Percentiles rank a stretch among this genome's conserved stretches.
Evolutionary conservation across 2,797 vertebrate genomes (phyloP).

Genomic region (Pelochelys cantorii): DNA sequence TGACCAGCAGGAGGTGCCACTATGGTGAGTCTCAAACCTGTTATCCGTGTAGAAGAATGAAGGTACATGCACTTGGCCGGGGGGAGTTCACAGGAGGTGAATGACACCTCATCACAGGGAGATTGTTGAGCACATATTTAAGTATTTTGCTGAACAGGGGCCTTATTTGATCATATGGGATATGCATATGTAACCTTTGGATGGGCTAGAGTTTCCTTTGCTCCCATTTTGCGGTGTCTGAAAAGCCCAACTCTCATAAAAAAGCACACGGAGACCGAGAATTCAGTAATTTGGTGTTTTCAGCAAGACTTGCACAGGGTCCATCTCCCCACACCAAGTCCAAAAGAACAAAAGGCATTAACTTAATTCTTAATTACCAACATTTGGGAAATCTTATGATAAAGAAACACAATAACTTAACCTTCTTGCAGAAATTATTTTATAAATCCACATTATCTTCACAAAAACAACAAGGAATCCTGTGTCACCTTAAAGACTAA

Average conservation of each 20-base stretch:
- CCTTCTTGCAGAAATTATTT: background rate
- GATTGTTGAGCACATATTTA: conserved; percentile 44
- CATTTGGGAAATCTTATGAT: background rate
- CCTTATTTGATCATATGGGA: background rate
- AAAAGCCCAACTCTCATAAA: background rate
- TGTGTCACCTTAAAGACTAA: too few relatives aligned
- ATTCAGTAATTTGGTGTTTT: background rate
- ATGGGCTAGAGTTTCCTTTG: background rate
- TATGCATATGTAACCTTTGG: background rate
- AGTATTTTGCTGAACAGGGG: background rate
- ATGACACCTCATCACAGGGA: background rate
- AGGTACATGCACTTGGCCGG: too few relatives aligned
- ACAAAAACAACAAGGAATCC: too few relatives aligned
- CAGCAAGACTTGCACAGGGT: background rate
- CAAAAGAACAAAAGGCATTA: background rate
- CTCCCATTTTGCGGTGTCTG: background rate
- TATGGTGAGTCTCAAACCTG: too few relatives aligned
- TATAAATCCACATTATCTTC: background rate
- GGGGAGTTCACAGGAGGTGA: too few relatives aligned
- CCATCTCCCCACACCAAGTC: background rate
- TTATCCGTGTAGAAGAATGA: too few relatives aligned
- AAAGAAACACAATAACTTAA: background rate
- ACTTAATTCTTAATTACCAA: background rate
- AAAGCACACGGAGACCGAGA: background rate
- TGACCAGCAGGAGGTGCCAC: too few relatives aligned